These are phyloP conservation scores for Spodoptera littoralis DNA, from an alignment of 2,888 invertebrate species.

Conservation along the genomic window DNA sequence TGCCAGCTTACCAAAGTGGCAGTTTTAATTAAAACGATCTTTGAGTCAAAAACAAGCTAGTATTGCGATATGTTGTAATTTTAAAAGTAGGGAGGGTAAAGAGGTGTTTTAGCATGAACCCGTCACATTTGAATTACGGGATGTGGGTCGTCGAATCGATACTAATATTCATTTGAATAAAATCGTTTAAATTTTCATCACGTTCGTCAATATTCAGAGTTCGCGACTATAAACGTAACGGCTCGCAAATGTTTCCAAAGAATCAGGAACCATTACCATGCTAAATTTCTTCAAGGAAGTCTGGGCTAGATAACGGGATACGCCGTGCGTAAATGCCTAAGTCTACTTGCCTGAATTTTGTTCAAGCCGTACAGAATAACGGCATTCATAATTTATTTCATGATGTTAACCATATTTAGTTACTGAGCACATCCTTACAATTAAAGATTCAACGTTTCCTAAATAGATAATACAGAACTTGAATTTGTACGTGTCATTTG, in stretches of 20 bases:
- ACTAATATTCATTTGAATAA: constrained; percentile 63
- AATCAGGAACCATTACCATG: constrained; percentile 71
- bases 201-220: constrained; percentile 73
- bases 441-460: constrained; percentile 11
- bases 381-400: constrained; percentile 1
- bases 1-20: constrained; percentile 12
- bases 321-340: constrained; percentile 50
- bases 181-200: constrained; percentile 73
- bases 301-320: constrained; percentile 68
- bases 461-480: constrained; percentile 11
- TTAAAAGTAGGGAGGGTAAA: not conserved
- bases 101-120: not conserved
- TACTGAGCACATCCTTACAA: constrained; percentile 2
- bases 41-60: not conserved
- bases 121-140: constrained; percentile 12
- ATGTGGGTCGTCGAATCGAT: constrained; percentile 50
- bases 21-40: constrained; percentile 23
- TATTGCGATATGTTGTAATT: constrained; percentile 3
- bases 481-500: constrained; percentile 16
- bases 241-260: constrained; percentile 72
- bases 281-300: constrained; percentile 74
- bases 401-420: not conserved
- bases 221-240: constrained; percentile 75
- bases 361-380: constrained; percentile 20
- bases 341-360: constrained; percentile 21